phyloP scores from a whole-genome alignment of 2,113 vertebrate species.

The Passer montanus region DNA sequence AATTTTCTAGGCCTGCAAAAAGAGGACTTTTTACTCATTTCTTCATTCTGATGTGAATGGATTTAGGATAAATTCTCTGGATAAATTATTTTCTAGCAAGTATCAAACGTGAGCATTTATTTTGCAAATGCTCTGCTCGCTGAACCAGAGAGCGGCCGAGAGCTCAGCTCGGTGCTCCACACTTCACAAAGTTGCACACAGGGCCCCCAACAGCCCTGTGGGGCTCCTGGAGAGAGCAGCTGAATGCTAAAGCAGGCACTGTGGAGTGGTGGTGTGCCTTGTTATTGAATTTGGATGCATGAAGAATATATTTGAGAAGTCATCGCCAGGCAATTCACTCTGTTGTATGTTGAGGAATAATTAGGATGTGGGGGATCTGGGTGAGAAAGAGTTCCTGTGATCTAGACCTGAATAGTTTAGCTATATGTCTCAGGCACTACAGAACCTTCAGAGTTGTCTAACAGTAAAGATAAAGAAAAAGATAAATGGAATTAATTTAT shows the following conservation, averaged over 20 bases:
- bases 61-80: neutral
- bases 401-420: constrained; percentile 32
- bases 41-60: neutral
- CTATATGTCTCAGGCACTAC: neutral
- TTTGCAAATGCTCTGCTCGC: neutral
- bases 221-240: neutral
- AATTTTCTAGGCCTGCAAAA: neutral
- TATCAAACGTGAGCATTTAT: neutral
- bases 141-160: neutral
- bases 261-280: neutral
- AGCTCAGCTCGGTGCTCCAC: neutral
- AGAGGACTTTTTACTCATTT: neutral
- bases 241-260: neutral
- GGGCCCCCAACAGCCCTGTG: neutral
- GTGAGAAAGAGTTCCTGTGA: constrained; percentile 2
- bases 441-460: constrained; percentile 51
- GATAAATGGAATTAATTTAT: constrained; percentile 62
- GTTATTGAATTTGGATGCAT: constrained; percentile 11
- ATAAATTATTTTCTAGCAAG: neutral
- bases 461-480: constrained; percentile 42
- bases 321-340: neutral
- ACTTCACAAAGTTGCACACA: neutral
- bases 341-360: neutral
- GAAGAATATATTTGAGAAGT: neutral
- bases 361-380: neutral